Conservation (phyloP, 1,140 invertebrate genomes). For the Nasonia longicornis region DNA sequence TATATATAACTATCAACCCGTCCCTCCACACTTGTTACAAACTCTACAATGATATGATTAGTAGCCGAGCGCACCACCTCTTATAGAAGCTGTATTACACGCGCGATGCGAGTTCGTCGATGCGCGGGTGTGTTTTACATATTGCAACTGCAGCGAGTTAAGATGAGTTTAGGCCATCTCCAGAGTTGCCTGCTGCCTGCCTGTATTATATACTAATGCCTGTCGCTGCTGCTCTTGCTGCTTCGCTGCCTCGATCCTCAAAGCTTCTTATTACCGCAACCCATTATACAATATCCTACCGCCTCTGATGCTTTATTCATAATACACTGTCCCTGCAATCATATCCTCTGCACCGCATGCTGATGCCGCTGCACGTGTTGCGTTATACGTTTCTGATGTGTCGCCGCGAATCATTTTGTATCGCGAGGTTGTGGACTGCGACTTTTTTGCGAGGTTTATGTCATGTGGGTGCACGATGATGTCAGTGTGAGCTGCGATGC, state of each 20-base stretch:
- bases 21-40: neutral
- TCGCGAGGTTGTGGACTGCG: neutral
- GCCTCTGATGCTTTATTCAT: neutral
- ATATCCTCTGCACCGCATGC: neutral
- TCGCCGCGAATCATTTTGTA: no score
- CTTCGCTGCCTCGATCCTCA: neutral
- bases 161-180: conserved; percentile 67
- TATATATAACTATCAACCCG: neutral
- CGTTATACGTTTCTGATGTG: neutral
- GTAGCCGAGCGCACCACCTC: neutral
- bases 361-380: conserved; percentile 20
- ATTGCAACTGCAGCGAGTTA: conserved; percentile 17
- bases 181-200: conserved; percentile 68
- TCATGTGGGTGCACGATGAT: neutral
- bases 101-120: neutral
- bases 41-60: neutral
- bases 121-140: neutral
- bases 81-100: conserved; percentile 3
- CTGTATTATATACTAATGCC: conserved; percentile 43
- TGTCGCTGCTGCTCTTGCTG: conserved; percentile 19
- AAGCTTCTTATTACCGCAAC: no score
- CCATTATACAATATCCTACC: neutral
- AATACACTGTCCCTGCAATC: neutral
- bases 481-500: neutral
- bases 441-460: neutral